Percentiles rank a stretch among this genome's conserved stretches.
Evolutionary conservation across 2,797 vertebrate species (phyloP).

Genomic region (Ctenopoma multispine): DNA sequence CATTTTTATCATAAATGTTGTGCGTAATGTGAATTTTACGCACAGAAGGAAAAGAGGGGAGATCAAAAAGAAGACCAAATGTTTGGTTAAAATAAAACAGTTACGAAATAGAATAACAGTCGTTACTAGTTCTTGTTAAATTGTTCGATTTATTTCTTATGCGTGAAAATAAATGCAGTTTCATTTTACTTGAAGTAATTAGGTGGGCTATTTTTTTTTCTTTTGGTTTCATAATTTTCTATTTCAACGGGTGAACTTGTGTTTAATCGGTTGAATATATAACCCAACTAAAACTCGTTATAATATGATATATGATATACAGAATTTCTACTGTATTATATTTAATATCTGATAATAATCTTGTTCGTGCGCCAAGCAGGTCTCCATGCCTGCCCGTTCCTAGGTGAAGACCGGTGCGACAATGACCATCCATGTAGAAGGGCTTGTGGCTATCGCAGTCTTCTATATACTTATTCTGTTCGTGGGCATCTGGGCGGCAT

Average conservation of each 20-base stretch:
- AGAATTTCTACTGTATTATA: too few species aligned
- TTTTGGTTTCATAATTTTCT: not conserved
- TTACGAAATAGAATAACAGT: fast-evolving
- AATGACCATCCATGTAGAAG: constrained; percentile 94
- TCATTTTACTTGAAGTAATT: too few species aligned
- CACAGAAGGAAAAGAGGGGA: constrained; percentile 6
- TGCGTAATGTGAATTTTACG: constrained; percentile 64
- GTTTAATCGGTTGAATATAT: not conserved
- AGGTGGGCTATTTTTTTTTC: too few species aligned
- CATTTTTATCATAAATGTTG: not conserved
- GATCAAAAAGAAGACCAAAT: not conserved
- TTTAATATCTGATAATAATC: not conserved
- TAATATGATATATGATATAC: too few species aligned
- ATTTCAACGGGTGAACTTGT: not conserved
- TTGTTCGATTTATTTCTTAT: not conserved
- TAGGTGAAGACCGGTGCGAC: constrained; percentile 70
- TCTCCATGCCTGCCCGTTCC: constrained; percentile 79
- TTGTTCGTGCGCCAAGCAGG: constrained; percentile 43
- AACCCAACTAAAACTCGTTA: not conserved
- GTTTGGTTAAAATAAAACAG: not conserved
- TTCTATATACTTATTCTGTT: constrained; percentile 95
- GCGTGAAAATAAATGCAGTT: not conserved
- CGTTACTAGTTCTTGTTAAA: not conserved
- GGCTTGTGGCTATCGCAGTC: constrained; percentile 92
- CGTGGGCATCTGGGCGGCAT: constrained; percentile 98